A percentile compares a stretch with the other conserved stretches of the same genome.
phyloP scores from a whole-genome alignment of 2,797 vertebrate species.

The Hafferia zeledoni region DNA sequence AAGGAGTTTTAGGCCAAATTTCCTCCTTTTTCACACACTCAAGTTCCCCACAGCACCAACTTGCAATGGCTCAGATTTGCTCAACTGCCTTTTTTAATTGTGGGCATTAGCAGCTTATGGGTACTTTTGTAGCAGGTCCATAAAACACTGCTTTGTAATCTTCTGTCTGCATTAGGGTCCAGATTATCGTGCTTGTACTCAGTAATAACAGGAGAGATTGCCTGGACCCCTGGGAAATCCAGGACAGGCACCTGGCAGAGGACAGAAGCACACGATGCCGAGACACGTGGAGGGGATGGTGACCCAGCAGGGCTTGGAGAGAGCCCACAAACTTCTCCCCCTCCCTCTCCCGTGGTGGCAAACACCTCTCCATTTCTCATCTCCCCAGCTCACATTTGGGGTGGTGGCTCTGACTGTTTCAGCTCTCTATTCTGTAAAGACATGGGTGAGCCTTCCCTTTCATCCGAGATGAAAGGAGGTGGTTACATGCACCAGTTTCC shows the following conservation, averaged over 20 bases:
- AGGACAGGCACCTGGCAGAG: not conserved
- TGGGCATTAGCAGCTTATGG: conserved; percentile 16
- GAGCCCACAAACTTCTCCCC: not conserved
- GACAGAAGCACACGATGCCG: accelerated
- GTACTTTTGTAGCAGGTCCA: not conserved
- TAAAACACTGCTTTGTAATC: conserved; percentile 35
- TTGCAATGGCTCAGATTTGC: not conserved
- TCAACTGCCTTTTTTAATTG: conserved; percentile 22
- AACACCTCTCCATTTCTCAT: not conserved
- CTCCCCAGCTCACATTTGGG: not conserved
- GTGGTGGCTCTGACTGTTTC: not conserved
- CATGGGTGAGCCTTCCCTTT: conserved; percentile 37
- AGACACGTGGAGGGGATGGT: not conserved
- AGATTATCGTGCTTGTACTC: conserved; percentile 35
- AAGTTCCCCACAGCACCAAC: not conserved
- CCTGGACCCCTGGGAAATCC: conserved; percentile 20
- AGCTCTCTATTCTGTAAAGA: not conserved
- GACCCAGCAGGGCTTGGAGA: not conserved
- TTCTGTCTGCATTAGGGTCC: not conserved
- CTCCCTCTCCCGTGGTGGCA: accelerated
- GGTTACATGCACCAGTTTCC: conserved; percentile 46
- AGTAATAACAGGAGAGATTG: conserved; percentile 29
- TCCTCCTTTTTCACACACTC: not conserved
- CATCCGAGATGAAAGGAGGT: conserved; percentile 64
- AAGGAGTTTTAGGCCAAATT: not conserved